Evolutionary conservation across 1,140 invertebrate genomes (phyloP).

Genomic region (Dryas iulia): DNA sequence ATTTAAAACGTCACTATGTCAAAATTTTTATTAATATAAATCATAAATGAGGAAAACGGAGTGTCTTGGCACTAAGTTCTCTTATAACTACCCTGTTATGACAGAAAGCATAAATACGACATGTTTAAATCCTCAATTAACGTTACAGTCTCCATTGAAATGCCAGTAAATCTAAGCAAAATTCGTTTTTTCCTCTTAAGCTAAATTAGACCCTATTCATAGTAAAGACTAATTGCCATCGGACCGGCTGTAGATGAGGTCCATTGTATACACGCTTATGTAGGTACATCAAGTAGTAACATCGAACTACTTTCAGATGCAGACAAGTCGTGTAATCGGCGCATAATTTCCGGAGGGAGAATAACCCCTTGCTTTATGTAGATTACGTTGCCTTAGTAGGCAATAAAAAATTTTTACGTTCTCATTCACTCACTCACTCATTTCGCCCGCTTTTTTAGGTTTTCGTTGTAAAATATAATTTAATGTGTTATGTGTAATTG

Average conservation of each 20-base stretch:
- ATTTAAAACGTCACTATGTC: no score
- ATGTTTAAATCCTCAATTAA: background rate
- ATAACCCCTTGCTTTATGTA: constrained; percentile 7
- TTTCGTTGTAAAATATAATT: background rate
- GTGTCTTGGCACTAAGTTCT: no score
- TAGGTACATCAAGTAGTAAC: background rate
- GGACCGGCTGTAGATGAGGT: constrained; percentile 35
- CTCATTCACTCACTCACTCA: background rate
- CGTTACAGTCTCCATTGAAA: background rate
- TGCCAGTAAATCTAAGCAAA: background rate
- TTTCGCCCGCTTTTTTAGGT: background rate
- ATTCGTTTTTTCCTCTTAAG: constrained; percentile 18
- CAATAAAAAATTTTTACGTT: background rate
- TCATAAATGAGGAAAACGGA: no score
- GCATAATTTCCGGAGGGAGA: constrained; percentile 17
- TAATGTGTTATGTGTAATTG: background rate
- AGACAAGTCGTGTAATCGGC: constrained; percentile 19
- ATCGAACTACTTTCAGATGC: constrained; percentile 8
- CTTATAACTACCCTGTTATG: no score
- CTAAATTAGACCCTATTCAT: constrained; percentile 46
- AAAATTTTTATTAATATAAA: no score
- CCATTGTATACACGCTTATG: constrained; percentile 4
- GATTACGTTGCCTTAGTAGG: background rate
- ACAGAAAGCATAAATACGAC: no score
- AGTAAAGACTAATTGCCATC: constrained; percentile 29